A percentile compares a stretch with the other conserved stretches of the same genome.
These are phyloP conservation scores for Aphaenogaster ashmeadi DNA, from an alignment of 1,140 invertebrate genomes.

Conservation along the genomic window DNA sequence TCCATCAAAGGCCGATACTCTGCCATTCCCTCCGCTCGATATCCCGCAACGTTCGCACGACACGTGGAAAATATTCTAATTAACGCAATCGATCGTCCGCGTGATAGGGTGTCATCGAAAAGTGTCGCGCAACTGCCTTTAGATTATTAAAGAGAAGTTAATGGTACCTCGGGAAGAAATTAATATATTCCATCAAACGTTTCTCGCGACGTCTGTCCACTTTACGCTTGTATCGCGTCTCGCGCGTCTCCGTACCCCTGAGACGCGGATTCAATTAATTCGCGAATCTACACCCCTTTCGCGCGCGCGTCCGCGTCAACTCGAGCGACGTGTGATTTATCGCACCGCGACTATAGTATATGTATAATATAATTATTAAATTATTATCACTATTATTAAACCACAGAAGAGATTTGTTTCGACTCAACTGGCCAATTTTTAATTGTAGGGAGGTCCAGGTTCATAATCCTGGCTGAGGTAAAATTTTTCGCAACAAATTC, in stretches of 20 bases:
- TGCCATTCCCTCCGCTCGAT: not conserved
- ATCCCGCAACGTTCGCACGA: not conserved
- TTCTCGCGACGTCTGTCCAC: not conserved
- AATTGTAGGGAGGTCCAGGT: too few species aligned
- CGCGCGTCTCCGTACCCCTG: not conserved
- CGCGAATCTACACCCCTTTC: conserved; percentile 5
- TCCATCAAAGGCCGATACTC: conserved; percentile 11
- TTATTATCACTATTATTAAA: too few species aligned
- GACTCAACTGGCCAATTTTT: too few species aligned
- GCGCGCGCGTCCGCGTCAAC: not conserved
- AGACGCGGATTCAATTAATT: conserved; percentile 56
- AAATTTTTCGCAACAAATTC: too few species aligned
- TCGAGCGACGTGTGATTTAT: conserved; percentile 63
- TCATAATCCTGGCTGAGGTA: too few species aligned
- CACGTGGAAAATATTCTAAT: not conserved
- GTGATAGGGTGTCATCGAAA: not conserved
- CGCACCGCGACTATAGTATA: not conserved
- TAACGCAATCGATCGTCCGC: conserved; percentile 5
- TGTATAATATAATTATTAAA: too few species aligned
- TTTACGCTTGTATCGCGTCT: not conserved
- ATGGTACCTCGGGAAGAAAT: not conserved
- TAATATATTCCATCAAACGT: not conserved
- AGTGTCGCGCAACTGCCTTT: not conserved
- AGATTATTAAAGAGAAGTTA: conserved; percentile 8
- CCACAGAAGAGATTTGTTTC: too few species aligned